Evolutionary conservation across 2,113 vertebrate genomes (phyloP).

Genomic region (Mystacornis crossleyi): DNA sequence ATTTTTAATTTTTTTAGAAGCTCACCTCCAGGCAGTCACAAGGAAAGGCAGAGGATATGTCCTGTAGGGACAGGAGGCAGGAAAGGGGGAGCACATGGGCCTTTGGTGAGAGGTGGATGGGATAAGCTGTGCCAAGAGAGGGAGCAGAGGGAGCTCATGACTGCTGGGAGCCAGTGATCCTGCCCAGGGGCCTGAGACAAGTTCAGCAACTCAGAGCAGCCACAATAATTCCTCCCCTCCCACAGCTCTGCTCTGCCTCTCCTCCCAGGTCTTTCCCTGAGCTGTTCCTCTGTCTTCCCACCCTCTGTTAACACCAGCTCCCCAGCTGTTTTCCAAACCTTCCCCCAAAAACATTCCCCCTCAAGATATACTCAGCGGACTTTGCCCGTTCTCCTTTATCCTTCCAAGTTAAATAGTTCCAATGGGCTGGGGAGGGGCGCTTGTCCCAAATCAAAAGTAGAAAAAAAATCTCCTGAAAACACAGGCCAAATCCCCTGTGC

Average conservation of each 20-base stretch:
- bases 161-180: neutral
- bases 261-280: neutral
- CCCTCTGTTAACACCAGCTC: neutral
- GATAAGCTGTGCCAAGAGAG: neutral
- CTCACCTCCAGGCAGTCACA: neutral
- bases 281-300: neutral
- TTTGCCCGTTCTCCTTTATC: neutral
- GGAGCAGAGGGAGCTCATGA: neutral
- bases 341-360: neutral
- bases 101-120: neutral
- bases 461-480: neutral
- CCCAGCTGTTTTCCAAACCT: neutral
- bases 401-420: slow-evolving; percentile 54
- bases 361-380: neutral
- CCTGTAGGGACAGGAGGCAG: neutral
- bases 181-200: neutral
- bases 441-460: fast-evolving
- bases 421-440: neutral
- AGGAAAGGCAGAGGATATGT: neutral
- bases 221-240: neutral
- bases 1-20: neutral
- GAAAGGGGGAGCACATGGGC: neutral
- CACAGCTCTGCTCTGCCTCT: neutral
- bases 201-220: neutral
- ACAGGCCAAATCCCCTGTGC: neutral